Percentiles rank a stretch among this genome's conserved stretches.
phyloP scores from a whole-genome alignment of 1,140 invertebrate genomes.

The Centruroides vittatus region DNA sequence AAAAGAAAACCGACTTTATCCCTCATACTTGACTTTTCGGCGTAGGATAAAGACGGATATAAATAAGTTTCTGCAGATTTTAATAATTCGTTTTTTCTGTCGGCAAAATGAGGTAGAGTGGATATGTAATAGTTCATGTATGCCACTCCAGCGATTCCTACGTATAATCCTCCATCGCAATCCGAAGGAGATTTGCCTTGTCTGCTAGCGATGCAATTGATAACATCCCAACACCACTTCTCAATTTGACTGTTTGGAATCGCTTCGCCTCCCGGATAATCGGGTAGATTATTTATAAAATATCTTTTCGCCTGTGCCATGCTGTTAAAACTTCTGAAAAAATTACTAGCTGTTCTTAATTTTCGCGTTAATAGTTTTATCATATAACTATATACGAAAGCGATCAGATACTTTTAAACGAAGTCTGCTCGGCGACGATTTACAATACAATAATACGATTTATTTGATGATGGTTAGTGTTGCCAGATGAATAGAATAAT shows the following conservation, averaged over 20 bases:
- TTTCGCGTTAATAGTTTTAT: too few relatives aligned
- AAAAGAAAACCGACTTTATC: slow-evolving; percentile 29
- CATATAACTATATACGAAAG: too few relatives aligned
- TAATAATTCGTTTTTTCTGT: slow-evolving; percentile 22
- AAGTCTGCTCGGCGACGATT: too few relatives aligned
- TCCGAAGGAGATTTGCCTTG: slow-evolving; percentile 12
- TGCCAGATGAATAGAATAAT: too few relatives aligned
- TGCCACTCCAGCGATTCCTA: slow-evolving; percentile 32
- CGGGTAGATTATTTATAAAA: slow-evolving; percentile 5
- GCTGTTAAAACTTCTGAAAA: neutral
- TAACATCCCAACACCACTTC: neutral
- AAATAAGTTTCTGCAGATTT: slow-evolving; percentile 24
- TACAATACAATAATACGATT: too few relatives aligned
- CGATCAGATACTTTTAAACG: too few relatives aligned
- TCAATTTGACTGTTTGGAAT: slow-evolving; percentile 1
- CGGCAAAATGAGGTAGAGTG: slow-evolving; percentile 19
- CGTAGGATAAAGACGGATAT: slow-evolving; percentile 22
- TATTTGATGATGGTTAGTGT: too few relatives aligned
- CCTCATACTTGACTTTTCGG: slow-evolving; percentile 13
- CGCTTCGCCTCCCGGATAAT: neutral
- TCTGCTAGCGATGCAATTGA: neutral
- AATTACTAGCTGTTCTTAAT: too few relatives aligned
- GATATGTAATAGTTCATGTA: slow-evolving; percentile 34
- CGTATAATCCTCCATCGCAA: slow-evolving; percentile 35
- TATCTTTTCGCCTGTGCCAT: slow-evolving; percentile 4